These are phyloP conservation scores for Limenitis camilla DNA, from an alignment of 2,888 invertebrate species.

Conservation along the genomic window DNA sequence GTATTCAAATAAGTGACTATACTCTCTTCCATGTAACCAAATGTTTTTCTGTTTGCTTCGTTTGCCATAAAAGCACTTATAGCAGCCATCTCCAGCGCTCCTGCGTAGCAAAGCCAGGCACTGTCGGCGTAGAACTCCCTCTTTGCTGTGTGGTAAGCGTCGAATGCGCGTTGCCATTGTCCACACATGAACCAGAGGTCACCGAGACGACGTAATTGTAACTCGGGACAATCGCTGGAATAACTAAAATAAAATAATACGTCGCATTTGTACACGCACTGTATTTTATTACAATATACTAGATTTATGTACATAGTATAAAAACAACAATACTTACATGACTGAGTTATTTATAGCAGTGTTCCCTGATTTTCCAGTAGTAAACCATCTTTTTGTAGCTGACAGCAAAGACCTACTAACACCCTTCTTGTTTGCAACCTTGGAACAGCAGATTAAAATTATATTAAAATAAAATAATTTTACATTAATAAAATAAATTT, in stretches of 20 bases:
- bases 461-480: background rate
- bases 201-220: constrained; percentile 93
- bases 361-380: constrained; percentile 88
- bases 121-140: constrained; percentile 97
- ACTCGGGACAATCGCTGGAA: constrained; percentile 88
- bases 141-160: constrained; percentile 96
- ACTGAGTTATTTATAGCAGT: constrained; percentile 84
- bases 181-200: constrained; percentile 98
- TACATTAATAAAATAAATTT: too few relatives aligned
- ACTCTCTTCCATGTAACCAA: constrained; percentile 95
- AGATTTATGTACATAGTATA: background rate
- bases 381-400: constrained; percentile 97
- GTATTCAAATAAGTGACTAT: constrained; percentile 92
- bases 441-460: constrained; percentile 22
- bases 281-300: background rate
- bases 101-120: constrained; percentile 97
- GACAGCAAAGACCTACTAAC: constrained; percentile 94
- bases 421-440: constrained; percentile 90
- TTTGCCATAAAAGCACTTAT: constrained; percentile 92
- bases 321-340: constrained; percentile 78
- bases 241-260: constrained; percentile 73
- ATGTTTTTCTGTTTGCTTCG: constrained; percentile 84
- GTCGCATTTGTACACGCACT: background rate
- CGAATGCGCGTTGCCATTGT: constrained; percentile 92
- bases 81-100: constrained; percentile 97